Evolutionary conservation across 2,113 vertebrate genomes (phyloP), one percentile per base, ranked within the genome.

Genomic region (Symphodus melops): DNA sequence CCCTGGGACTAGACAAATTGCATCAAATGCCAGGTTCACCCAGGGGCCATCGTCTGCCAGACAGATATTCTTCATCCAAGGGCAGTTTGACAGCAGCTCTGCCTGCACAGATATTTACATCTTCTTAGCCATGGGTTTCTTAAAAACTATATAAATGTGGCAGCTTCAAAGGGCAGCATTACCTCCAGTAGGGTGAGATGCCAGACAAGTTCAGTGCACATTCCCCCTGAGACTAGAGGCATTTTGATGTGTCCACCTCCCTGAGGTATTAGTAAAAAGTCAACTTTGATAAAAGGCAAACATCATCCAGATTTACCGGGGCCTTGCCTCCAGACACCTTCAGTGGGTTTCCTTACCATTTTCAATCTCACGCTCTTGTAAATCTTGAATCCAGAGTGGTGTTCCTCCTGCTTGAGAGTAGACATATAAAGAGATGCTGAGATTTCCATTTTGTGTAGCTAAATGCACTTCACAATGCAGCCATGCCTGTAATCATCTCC

Each of bases 211-310:
- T 93, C 82, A 86, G 68, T 81, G 83, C 86, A 80, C 89, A 88
- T 81, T 87, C 86, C 66, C 82, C 81, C 55, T 55, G 44, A 84
- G 84, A 91, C 86, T 67, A 60, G 60, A 90, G 77, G 72, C 79
- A 88, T 90, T 86, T 88, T 76, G 75, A 88, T 91, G 82, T 66
- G 14, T 41, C 68, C 53, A 39, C 60, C 71, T 86, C 77, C 89
- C 83, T 9, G 36, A 80, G 87, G 89, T 88, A 75, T 72, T 71
- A 51, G 58, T 75, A 82, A 91, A 94, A 91, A 90, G 87, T 93
- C 88, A 89, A 78, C 77, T 81, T 87, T 91, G 88, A 93, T 90
- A 84, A 91, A 88, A 89, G 68, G 71, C 55, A 88, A 91, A 86
- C 75, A 75, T 80, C 49, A 25, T 39, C 39, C 68, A 75, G 57